A percentile compares a stretch with the other conserved stretches of the same genome.
Conservation (phyloP, 2,888 invertebrate genomes). For the Monochamus alternatus region DNA sequence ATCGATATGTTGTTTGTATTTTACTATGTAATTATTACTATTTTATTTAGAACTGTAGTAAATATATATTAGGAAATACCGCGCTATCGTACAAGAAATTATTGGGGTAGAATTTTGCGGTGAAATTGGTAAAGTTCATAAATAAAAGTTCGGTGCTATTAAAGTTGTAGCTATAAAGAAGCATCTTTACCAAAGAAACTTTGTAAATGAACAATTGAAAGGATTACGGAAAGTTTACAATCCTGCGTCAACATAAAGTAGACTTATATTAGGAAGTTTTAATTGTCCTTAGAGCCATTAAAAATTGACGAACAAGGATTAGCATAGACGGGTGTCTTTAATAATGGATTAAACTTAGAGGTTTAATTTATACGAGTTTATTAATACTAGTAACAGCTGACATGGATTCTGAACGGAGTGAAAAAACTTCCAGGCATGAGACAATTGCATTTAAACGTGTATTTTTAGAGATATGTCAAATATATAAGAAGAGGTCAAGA, state of each 20-base stretch:
- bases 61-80: too few relatives aligned
- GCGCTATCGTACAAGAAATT: constrained; percentile 12
- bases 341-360: constrained; percentile 43
- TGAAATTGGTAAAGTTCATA: constrained; percentile 34
- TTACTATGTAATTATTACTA: too few relatives aligned
- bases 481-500: constrained; percentile 61
- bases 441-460: constrained; percentile 56
- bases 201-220: constrained; percentile 62
- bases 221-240: constrained; percentile 61
- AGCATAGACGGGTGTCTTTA: constrained; percentile 55
- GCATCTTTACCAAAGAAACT: constrained; percentile 57
- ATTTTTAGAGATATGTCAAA: constrained; percentile 63
- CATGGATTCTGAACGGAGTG: constrained; percentile 46
- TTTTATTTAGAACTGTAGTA: too few relatives aligned
- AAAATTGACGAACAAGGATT: constrained; percentile 65
- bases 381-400: constrained; percentile 42
- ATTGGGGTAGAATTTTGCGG: constrained; percentile 5
- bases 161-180: constrained; percentile 49
- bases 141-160: constrained; percentile 50
- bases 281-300: constrained; percentile 64
- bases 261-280: constrained; percentile 64
- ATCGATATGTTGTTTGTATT: too few relatives aligned
- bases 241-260: constrained; percentile 58
- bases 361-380: constrained; percentile 29
- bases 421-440: constrained; percentile 49